phyloP scores from a whole-genome alignment of 1,140 invertebrate species.

The Elymnias hypermnestra region DNA sequence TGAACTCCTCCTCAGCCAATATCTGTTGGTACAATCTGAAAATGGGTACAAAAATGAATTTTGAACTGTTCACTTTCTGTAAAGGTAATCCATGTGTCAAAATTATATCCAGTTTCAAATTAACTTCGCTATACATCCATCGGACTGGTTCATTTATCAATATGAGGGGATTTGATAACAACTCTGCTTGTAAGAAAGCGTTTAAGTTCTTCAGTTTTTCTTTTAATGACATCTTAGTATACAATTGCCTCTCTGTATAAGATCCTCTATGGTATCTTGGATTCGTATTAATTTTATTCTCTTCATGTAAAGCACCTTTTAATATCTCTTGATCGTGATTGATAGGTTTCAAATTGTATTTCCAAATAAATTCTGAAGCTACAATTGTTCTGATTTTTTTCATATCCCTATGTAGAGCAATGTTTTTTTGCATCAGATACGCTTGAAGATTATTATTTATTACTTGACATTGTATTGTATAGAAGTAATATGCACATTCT shows the following conservation, averaged over 20 bases:
- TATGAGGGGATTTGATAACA: constrained; percentile 49
- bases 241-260: constrained; percentile 70
- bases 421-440: constrained; percentile 74
- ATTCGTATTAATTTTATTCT: constrained; percentile 64
- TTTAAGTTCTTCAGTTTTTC: constrained; percentile 67
- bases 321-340: constrained; percentile 59
- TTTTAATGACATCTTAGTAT: constrained; percentile 63
- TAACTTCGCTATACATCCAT: constrained; percentile 39
- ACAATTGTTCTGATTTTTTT: constrained; percentile 68
- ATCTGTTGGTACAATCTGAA: constrained; percentile 68
- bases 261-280: constrained; percentile 71
- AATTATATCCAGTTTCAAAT: constrained; percentile 30
- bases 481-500: constrained; percentile 80
- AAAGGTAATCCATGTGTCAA: constrained; percentile 61
- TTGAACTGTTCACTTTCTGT: constrained; percentile 62
- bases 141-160: constrained; percentile 48
- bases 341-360: constrained; percentile 70
- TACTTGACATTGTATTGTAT: constrained; percentile 78
- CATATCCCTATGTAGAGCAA: constrained; percentile 63
- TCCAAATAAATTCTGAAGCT: constrained; percentile 71
- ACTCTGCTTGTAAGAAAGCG: constrained; percentile 46
- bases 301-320: constrained; percentile 58
- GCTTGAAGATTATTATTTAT: constrained; percentile 80
- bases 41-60: constrained; percentile 68
- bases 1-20: constrained; percentile 53